These are phyloP conservation scores for Coenobita brevimanus DNA, from an alignment of 1,140 invertebrate genomes.

Conservation along the genomic window DNA sequence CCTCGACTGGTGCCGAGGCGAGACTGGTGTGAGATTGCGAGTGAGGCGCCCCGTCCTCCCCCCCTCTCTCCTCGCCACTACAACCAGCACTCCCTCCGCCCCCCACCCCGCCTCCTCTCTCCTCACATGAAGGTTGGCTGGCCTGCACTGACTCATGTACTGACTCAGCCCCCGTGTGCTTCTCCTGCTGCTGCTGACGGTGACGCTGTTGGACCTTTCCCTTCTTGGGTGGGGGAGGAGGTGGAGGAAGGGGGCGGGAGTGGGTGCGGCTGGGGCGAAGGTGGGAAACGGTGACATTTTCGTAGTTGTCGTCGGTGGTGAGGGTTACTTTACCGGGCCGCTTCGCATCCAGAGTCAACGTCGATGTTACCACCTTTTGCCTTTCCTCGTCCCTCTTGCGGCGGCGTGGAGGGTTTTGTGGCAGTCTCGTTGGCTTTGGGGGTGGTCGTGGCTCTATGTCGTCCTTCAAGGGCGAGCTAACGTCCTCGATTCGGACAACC, in stretches of 20 bases:
- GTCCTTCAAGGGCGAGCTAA: constrained; percentile 22
- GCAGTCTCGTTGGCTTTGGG: not conserved
- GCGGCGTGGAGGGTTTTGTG: constrained; percentile 14
- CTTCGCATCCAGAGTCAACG: not conserved
- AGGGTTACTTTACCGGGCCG: constrained; percentile 17
- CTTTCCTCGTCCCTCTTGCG: constrained; percentile 24
- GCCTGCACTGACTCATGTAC: constrained; percentile 13
- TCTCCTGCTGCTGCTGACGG: not conserved
- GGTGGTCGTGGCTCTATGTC: not conserved
- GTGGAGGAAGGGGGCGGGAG: constrained; percentile 59
- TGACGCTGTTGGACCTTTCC: constrained; percentile 45
- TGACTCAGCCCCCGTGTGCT: not conserved
- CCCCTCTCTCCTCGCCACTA: too few relatives aligned
- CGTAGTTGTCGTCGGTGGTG: constrained; percentile 58
- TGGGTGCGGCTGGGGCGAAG: constrained; percentile 23
- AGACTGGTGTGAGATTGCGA: constrained; percentile 20
- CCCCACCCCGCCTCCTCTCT: not conserved
- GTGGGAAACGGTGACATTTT: constrained; percentile 38
- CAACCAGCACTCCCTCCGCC: constrained; percentile 31
- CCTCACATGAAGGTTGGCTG: constrained; percentile 22
- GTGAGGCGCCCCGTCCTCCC: not conserved
- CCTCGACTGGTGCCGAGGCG: constrained; percentile 26
- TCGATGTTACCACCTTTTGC: not conserved
- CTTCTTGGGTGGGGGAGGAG: constrained; percentile 56
- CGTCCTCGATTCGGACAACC: constrained; percentile 53